Evolutionary conservation across 2,113 vertebrate genomes (phyloP).

Genomic region (Serinus canaria): DNA sequence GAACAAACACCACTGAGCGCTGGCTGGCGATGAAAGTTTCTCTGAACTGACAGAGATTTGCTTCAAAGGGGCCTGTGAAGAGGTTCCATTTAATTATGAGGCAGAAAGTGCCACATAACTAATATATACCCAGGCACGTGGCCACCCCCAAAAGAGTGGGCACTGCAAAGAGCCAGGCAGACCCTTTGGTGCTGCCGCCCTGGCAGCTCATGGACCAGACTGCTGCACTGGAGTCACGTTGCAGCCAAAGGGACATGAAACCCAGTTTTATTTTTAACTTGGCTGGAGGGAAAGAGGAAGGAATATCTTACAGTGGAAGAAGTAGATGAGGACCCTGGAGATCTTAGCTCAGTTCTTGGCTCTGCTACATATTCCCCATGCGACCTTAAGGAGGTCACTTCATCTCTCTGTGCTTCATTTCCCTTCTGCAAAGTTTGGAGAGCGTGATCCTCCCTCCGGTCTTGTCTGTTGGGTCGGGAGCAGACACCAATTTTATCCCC

Average conservation of each 20-base stretch:
- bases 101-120: slow-evolving; percentile 1
- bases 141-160: neutral
- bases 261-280: neutral
- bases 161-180: neutral
- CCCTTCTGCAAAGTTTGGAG: slow-evolving; percentile 11
- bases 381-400: neutral
- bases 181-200: neutral
- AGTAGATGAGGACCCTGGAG: slow-evolving; percentile 13
- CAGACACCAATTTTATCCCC: neutral
- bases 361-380: neutral
- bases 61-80: slow-evolving; percentile 51
- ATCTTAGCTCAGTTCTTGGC: neutral
- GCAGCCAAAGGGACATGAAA: neutral
- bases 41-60: neutral
- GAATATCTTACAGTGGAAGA: neutral
- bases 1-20: neutral
- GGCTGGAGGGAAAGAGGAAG: neutral
- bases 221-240: neutral
- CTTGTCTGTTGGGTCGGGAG: neutral
- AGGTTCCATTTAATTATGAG: slow-evolving; percentile 35
- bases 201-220: neutral
- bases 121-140: rapidly evolving
- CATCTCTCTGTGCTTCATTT: slow-evolving; percentile 9
- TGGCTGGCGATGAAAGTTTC: slow-evolving; percentile 22
- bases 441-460: neutral